A percentile compares a stretch with the other conserved stretches of the same genome.
Conservation (phyloP, 2,797 vertebrate genomes). For the Heterohyrax brucei region DNA sequence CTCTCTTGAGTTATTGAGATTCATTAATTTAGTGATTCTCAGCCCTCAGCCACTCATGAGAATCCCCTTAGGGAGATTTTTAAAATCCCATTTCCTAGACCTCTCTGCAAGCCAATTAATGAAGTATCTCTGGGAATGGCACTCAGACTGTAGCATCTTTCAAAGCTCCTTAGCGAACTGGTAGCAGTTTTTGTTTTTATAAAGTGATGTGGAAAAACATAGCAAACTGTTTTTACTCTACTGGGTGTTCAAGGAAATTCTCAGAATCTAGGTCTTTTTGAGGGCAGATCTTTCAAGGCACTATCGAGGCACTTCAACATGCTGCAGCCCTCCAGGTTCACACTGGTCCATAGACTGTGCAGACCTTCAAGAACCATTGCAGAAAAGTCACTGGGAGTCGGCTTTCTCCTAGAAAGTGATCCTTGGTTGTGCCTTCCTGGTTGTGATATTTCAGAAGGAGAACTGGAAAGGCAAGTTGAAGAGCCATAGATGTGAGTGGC, state of each 20-base stretch:
- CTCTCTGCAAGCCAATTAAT: slow-evolving; percentile 62
- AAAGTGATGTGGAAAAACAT: not conserved
- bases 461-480: not conserved
- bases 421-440: not conserved
- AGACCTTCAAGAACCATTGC: not conserved
- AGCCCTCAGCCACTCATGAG: slow-evolving; percentile 16
- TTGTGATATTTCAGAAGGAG: slow-evolving; percentile 9
- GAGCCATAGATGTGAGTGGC: not conserved
- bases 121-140: slow-evolving; percentile 31
- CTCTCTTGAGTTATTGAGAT: slow-evolving; percentile 30
- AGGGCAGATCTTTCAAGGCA: no score
- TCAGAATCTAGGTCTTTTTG: not conserved
- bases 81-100: not conserved
- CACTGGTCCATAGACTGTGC: not conserved
- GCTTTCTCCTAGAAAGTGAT: not conserved
- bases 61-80: slow-evolving; percentile 44
- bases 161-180: slow-evolving; percentile 28
- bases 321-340: not conserved
- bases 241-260: not conserved
- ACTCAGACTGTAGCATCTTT: slow-evolving; percentile 36
- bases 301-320: not conserved
- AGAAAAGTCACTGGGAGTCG: not conserved
- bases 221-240: not conserved
- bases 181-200: not conserved
- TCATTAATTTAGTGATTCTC: slow-evolving; percentile 67